Evolutionary conservation across 2,888 invertebrate genomes (phyloP).

Genomic region (Dascillus cervinus): DNA sequence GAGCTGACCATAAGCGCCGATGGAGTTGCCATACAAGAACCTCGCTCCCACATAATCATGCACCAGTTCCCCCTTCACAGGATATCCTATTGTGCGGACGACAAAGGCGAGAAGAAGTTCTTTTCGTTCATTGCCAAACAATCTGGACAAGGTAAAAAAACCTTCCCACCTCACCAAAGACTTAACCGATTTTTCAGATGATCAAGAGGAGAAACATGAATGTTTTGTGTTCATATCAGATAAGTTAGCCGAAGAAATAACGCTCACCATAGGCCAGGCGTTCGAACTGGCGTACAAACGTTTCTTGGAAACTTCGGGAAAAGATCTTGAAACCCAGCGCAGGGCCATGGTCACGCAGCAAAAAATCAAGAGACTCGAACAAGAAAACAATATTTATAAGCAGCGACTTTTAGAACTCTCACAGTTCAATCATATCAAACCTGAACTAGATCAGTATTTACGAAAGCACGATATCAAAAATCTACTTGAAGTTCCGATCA

Average conservation of each 20-base stretch:
- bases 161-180: no score
- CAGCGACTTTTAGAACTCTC: constrained; percentile 67
- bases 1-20: constrained; percentile 97
- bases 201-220: constrained; percentile 70
- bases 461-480: constrained; percentile 46
- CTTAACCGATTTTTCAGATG: constrained; percentile 33
- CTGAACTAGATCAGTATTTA: constrained; percentile 47
- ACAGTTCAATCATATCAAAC: constrained; percentile 45
- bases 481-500: constrained; percentile 42
- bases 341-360: constrained; percentile 69
- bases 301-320: constrained; percentile 87
- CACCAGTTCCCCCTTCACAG: constrained; percentile 94
- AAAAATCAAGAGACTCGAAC: constrained; percentile 79
- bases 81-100: constrained; percentile 98
- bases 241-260: constrained; percentile 95
- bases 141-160: constrained; percentile 36
- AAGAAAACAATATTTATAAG: constrained; percentile 77
- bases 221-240: constrained; percentile 98
- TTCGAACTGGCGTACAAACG: constrained; percentile 95
- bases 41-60: constrained; percentile 69
- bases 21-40: constrained; percentile 86
- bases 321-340: constrained; percentile 80
- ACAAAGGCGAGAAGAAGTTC: constrained; percentile 95
- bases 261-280: constrained; percentile 95
- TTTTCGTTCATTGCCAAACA: constrained; percentile 93